Base-by-base conservation (phyloP, 2,888 invertebrate genomes). In the Dorcus hopei region DNA sequence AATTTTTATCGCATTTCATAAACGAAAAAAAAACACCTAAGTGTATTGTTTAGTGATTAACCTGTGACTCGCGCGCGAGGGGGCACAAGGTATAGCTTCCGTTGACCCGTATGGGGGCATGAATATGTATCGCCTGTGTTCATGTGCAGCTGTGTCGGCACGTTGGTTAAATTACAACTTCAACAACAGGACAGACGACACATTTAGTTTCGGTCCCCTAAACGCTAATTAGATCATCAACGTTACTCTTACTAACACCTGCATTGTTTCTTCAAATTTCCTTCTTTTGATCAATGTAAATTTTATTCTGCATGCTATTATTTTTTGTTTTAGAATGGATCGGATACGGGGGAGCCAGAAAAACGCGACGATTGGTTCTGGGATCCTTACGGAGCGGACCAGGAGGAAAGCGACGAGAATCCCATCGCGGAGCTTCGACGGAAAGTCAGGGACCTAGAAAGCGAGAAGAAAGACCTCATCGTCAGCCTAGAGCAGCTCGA, bases 301-400 rank as follows among this genome's bases (percentile, higher is more conserved):
- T 14, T 14, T 14, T 14, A 14, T 14, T 14, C 14, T 14, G 14
- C 14, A 14, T 14, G 14, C 14, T 14, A 14, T 14, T 14, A 14
- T 14, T 57, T 51, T 33, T 53, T 9, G 11, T 68, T 70, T 75
- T 56, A 75, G 73, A 77, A 66, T 81, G 59, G 39, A 40, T 14
- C 52, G 6, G 23, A 59, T 16, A 51, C 49, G 38, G 80, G 80
- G 80, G 80, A 67, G 71, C 79, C 53, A 54, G 61, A 81, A 65
- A 81, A 81, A 59, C 80, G 81, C 48, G 74, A 80, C 50, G 80
- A 76, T 63, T 83, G 83, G 83, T 81, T 81, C 67, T 83, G 83
- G 83, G 82, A 82, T 62, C 80, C 82, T 6, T 77, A 81, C 9
- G 65, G 64, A 53, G 49, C 55, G 8, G 54, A 52, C n/a, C 59